Conservation (phyloP, 53 echinoderm and acorn worm species). For the Crossaster papposus region DNA sequence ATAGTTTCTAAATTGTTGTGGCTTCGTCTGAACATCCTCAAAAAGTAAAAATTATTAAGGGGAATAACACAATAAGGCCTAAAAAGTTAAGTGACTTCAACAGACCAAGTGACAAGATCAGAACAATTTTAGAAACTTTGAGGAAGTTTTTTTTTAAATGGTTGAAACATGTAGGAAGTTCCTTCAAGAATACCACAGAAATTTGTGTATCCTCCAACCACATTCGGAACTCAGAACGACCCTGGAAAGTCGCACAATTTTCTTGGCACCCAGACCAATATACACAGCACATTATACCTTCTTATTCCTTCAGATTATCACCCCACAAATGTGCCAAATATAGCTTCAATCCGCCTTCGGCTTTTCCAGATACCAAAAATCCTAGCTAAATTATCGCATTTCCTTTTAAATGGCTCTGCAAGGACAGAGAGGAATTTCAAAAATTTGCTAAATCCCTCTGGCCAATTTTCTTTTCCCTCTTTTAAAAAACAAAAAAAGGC, state of each 20-base stretch:
- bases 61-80: too few relatives aligned
- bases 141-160: neutral
- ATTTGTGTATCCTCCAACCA: neutral
- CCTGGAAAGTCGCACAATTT: neutral
- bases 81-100: neutral
- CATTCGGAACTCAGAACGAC: neutral
- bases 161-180: neutral
- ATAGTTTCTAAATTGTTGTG: too few relatives aligned
- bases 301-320: constrained; percentile 25
- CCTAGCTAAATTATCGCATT: constrained; percentile 31
- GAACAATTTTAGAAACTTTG: neutral
- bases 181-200: neutral
- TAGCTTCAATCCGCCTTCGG: neutral
- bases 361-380: neutral
- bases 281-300: neutral
- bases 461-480: neutral
- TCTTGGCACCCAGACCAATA: neutral
- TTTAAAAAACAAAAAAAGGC: neutral
- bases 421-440: neutral
- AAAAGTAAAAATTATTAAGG: too few relatives aligned
- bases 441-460: constrained; percentile 15
- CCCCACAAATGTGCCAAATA: constrained; percentile 17
- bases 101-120: neutral
- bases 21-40: too few relatives aligned
- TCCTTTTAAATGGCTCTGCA: constrained; percentile 7